phyloP scores from a whole-genome alignment of 2,888 invertebrate species.

The Allacma fusca region DNA sequence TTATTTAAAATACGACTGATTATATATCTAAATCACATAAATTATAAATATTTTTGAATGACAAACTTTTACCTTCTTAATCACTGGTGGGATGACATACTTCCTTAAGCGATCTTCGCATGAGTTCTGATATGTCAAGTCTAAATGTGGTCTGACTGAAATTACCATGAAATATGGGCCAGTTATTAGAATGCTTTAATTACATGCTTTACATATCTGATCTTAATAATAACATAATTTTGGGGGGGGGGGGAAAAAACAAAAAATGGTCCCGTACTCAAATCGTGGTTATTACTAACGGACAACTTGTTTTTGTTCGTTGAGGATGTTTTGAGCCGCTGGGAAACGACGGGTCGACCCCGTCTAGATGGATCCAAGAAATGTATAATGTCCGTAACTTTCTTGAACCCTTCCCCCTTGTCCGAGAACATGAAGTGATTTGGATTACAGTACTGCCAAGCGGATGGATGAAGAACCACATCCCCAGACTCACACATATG shows the following conservation, averaged over 20 bases:
- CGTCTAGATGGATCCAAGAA: constrained; percentile 52
- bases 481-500: constrained; percentile 56
- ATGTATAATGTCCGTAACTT: constrained; percentile 50
- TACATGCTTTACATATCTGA: no score
- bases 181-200: no score
- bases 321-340: background rate
- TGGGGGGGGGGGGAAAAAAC: no score
- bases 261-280: background rate
- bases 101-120: constrained; percentile 68
- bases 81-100: constrained; percentile 69
- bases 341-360: constrained; percentile 47
- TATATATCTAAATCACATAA: no score
- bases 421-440: constrained; percentile 43
- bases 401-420: constrained; percentile 42
- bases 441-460: constrained; percentile 44
- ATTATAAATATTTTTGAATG: no score
- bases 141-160: constrained; percentile 64
- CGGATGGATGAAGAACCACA: constrained; percentile 48
- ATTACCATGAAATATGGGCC: background rate
- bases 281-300: background rate
- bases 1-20: background rate
- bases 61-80: constrained; percentile 66
- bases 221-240: no score
- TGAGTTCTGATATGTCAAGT: constrained; percentile 67
- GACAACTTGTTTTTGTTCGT: background rate